Conservation (phyloP, 2,113 vertebrate species). For the Trogon surrucura region DNA sequence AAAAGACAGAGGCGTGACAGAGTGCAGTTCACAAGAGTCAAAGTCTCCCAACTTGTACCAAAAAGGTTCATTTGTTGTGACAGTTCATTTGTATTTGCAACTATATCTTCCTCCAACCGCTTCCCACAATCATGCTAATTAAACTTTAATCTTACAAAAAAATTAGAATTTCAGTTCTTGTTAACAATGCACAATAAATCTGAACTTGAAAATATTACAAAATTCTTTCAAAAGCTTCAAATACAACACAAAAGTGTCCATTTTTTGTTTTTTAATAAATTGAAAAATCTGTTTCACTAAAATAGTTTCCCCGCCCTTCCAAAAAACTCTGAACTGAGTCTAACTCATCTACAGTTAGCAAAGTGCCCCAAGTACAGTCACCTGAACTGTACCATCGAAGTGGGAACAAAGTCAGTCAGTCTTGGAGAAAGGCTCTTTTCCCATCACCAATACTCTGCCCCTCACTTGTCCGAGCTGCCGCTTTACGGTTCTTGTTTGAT, state of each 20-base stretch:
- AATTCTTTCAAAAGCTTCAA: constrained; percentile 93
- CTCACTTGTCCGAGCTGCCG: constrained; percentile 40
- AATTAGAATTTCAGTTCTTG: constrained; percentile 84
- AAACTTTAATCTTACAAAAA: constrained; percentile 84
- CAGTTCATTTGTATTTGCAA: constrained; percentile 80
- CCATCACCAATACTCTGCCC: not conserved
- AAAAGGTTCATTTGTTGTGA: constrained; percentile 81
- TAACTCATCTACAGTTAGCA: constrained; percentile 74
- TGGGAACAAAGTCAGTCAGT: constrained; percentile 55
- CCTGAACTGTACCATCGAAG: constrained; percentile 21
- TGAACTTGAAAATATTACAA: constrained; percentile 88
- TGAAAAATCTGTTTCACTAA: constrained; percentile 80
- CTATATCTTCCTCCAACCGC: constrained; percentile 78
- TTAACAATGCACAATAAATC: constrained; percentile 86
- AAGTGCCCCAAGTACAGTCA: constrained; percentile 73
- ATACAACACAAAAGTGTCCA: constrained; percentile 95
- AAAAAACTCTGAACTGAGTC: constrained; percentile 80
- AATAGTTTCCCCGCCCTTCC: constrained; percentile 74
- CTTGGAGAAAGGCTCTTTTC: constrained; percentile 68
- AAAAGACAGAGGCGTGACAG: constrained; percentile 68
- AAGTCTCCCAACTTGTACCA: constrained; percentile 82
- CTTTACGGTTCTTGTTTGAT: constrained; percentile 94
- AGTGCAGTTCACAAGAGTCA: constrained; percentile 76
- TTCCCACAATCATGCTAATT: constrained; percentile 81
- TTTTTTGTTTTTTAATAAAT: constrained; percentile 85